These are phyloP conservation scores for Hypercompe scribonia DNA, from an alignment of 2,888 invertebrate species.

Conservation along the genomic window DNA sequence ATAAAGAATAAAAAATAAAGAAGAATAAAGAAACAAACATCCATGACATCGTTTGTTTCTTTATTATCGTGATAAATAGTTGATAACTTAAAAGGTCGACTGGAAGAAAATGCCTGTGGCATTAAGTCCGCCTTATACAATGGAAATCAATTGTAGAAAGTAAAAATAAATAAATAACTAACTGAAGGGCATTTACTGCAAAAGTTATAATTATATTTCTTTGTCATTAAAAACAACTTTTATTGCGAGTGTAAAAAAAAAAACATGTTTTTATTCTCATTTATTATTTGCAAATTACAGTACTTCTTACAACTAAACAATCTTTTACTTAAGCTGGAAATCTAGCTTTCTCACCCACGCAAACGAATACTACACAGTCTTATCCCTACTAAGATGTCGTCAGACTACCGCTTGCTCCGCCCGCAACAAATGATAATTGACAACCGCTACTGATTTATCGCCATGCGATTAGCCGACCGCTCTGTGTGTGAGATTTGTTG, in stretches of 20 bases:
- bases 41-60: background rate
- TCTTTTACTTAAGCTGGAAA: background rate
- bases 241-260: no score
- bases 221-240: no score
- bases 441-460: slow-evolving; percentile 61
- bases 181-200: no score
- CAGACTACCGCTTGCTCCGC: slow-evolving; percentile 26
- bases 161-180: no score
- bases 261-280: no score
- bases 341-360: no score
- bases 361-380: slow-evolving; percentile 4
- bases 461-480: slow-evolving; percentile 39
- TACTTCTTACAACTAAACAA: background rate
- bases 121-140: no score
- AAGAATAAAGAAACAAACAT: no score
- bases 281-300: background rate
- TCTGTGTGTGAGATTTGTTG: slow-evolving; percentile 37
- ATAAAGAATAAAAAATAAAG: no score
- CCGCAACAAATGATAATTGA: slow-evolving; percentile 69
- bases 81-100: background rate
- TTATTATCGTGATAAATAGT: background rate
- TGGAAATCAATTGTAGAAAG: no score
- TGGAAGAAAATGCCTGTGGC: no score
- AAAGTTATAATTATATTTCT: no score
- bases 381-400: slow-evolving; percentile 40